A percentile compares a stretch with the other conserved stretches of the same genome.
These are phyloP conservation scores for Hydrocynus forskahlii DNA, from an alignment of 2,797 vertebrate species.

Conservation along the genomic window DNA sequence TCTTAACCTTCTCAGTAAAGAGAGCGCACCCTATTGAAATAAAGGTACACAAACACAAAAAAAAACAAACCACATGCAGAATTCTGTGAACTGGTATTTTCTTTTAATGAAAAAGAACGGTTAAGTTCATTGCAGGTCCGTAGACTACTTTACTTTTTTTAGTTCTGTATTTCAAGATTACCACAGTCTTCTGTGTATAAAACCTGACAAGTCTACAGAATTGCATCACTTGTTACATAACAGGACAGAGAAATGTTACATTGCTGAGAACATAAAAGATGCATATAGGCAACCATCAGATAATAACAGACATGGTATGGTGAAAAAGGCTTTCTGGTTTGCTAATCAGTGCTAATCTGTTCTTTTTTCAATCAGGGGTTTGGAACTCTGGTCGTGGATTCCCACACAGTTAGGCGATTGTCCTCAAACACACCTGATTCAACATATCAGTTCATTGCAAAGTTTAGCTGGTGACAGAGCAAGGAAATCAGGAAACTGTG, in stretches of 20 bases:
- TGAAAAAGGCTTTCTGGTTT: constrained; percentile 42
- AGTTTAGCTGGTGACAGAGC: not conserved
- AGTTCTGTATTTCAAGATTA: constrained; percentile 66
- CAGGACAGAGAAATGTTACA: constrained; percentile 43
- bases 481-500: not conserved
- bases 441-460: not conserved
- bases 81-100: constrained; percentile 17
- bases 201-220: constrained; percentile 50
- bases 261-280: constrained; percentile 38
- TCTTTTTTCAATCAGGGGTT: not conserved
- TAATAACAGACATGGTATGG: constrained; percentile 31
- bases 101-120: constrained; percentile 62
- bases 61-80: constrained; percentile 32
- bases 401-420: not conserved
- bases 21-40: not conserved
- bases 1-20: not conserved
- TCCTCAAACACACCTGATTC: not conserved
- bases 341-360: constrained; percentile 42
- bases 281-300: constrained; percentile 37
- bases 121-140: constrained; percentile 67
- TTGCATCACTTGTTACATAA: constrained; percentile 45
- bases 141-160: constrained; percentile 64
- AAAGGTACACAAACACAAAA: not conserved
- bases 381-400: not conserved
- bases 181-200: constrained; percentile 47